Conservation (phyloP, 2,113 vertebrate species). For the Hippoglossus stenolepis region DNA sequence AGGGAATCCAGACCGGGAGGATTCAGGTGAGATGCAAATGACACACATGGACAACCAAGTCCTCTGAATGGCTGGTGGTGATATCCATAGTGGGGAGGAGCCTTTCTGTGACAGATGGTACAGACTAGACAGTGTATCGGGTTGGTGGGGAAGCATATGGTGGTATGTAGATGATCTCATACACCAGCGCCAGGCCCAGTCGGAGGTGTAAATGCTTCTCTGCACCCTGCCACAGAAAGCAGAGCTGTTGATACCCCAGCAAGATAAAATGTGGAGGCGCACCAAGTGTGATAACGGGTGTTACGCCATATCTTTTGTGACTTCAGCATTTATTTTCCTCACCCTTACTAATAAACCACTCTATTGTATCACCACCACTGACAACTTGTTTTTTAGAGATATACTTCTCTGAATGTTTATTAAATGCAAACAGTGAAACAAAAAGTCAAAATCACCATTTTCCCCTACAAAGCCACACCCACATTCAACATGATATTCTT, state of each 20-base stretch:
- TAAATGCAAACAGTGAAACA: not conserved
- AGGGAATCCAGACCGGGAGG: not conserved
- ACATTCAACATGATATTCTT: not conserved
- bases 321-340: not conserved
- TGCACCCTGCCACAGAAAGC: constrained; percentile 45
- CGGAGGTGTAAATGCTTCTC: constrained; percentile 60
- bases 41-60: constrained; percentile 47
- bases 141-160: constrained; percentile 75
- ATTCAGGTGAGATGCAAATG: constrained; percentile 24
- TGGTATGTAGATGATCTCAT: constrained; percentile 63
- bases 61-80: constrained; percentile 18
- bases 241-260: constrained; percentile 6
- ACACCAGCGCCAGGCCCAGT: constrained; percentile 51
- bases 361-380: not conserved
- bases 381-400: not conserved
- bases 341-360: not conserved
- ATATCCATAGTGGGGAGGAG: constrained; percentile 28
- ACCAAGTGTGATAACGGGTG: not conserved
- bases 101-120: constrained; percentile 71
- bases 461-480: not conserved
- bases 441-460: not conserved
- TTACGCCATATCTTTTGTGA: not conserved
- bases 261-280: not conserved
- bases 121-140: constrained; percentile 48
- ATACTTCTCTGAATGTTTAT: not conserved